Conservation (phyloP, 2,888 invertebrate species). For the Meiosimyza decipiens region DNA sequence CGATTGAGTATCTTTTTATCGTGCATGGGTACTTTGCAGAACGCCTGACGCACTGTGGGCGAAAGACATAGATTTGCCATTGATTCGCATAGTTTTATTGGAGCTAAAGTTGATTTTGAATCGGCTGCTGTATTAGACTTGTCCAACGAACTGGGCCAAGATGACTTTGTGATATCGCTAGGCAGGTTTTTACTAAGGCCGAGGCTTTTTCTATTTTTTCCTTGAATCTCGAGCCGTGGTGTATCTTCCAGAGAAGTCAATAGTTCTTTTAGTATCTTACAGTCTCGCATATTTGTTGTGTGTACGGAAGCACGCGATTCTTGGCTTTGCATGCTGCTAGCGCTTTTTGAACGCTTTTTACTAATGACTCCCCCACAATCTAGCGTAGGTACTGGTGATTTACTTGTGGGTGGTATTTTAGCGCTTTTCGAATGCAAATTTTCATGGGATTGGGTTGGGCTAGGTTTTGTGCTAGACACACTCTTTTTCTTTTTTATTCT, state of each 20-base stretch:
- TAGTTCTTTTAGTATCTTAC: conserved; percentile 57
- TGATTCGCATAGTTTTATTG: conserved; percentile 56
- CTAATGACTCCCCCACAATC: not conserved
- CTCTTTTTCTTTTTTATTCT: conserved; percentile 37
- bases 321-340: conserved; percentile 51
- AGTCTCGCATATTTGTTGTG: conserved; percentile 52
- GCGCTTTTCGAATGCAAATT: conserved; percentile 18
- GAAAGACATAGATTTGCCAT: conserved; percentile 64
- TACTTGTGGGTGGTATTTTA: conserved; percentile 33
- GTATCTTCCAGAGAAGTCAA: conserved; percentile 42
- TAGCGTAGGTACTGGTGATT: conserved; percentile 15
- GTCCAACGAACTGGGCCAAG: conserved; percentile 16
- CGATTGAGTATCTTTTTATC: conserved; percentile 65
- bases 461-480: conserved; percentile 35
- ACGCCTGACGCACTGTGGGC: conserved; percentile 60
- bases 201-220: conserved; percentile 37
- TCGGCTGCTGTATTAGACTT: not conserved
- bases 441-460: no score
- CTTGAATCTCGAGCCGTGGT: conserved; percentile 47
- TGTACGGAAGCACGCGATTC: conserved; percentile 40
- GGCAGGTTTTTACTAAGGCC: conserved; percentile 21
- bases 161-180: conserved; percentile 7
- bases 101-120: conserved; percentile 24
- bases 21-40: conserved; percentile 59
- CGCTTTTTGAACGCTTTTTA: conserved; percentile 57